Evolutionary conservation across 1,140 invertebrate species (phyloP).

Genomic region (Globodera ellingtonae): DNA sequence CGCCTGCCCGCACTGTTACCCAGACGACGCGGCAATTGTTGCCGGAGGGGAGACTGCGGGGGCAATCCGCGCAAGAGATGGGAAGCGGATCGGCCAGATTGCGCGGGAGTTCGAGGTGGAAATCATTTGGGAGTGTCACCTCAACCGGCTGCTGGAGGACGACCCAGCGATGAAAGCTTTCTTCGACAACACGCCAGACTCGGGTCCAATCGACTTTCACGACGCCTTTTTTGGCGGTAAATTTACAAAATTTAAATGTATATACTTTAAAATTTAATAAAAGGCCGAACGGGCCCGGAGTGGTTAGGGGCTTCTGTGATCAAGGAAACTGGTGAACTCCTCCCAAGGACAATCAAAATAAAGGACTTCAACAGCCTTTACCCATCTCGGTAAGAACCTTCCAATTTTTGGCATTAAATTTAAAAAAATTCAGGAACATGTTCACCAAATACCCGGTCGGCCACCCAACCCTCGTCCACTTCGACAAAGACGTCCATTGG

Average conservation of each 20-base stretch:
- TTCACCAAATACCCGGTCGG: slow-evolving; percentile 13
- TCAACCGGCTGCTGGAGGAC: not conserved
- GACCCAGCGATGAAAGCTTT: not conserved
- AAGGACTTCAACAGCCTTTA: slow-evolving; percentile 10
- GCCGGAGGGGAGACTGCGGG: not conserved
- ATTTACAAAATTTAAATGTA: not conserved
- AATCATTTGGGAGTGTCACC: not conserved
- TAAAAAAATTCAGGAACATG: slow-evolving; percentile 3
- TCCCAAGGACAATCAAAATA: not conserved
- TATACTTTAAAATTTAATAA: not conserved
- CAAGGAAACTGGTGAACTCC: not conserved
- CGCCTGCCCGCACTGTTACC: too few relatives aligned
- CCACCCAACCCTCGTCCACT: not conserved
- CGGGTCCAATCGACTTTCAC: not conserved
- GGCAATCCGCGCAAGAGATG: not conserved
- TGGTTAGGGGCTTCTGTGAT: not conserved
- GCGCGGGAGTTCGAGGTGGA: not conserved
- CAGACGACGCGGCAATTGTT: not conserved
- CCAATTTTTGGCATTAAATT: not conserved
- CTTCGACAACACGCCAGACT: not conserved
- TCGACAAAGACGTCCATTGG: slow-evolving; percentile 5
- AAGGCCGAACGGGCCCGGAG: not conserved
- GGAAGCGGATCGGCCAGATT: not conserved
- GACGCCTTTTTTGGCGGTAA: not conserved
- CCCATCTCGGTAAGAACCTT: not conserved